Percentiles rank a stretch among this genome's conserved stretches.
Evolutionary conservation across 2,113 vertebrate species (phyloP).

Genomic region (Lipophrys pholis): DNA sequence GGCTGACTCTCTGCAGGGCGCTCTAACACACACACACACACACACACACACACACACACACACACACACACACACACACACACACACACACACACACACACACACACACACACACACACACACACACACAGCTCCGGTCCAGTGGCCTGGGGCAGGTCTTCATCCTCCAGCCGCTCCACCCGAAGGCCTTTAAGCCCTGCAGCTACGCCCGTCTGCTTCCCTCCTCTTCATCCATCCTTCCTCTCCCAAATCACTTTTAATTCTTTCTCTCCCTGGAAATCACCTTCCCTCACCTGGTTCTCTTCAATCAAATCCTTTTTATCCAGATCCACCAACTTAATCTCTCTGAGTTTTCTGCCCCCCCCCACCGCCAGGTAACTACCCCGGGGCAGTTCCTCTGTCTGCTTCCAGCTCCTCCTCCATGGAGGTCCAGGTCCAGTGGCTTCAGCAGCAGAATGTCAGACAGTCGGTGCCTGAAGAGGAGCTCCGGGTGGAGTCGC

Average conservation of each 20-base stretch:
- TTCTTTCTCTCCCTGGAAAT: conserved; percentile 21
- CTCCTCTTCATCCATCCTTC: conserved; percentile 11
- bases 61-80: conserved; percentile 25
- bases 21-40: conserved; percentile 16
- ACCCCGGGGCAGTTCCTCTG: conserved; percentile 20
- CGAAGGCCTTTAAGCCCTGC: conserved; percentile 51
- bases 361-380: no score
- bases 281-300: conserved; percentile 10
- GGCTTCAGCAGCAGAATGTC: conserved; percentile 66
- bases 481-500: no score
- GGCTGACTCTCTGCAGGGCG: conserved; percentile 22
- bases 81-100: not conserved
- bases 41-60: no score
- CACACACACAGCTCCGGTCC: conserved; percentile 34
- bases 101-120: no score
- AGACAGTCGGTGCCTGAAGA: no score
- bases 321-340: conserved; percentile 4
- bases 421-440: conserved; percentile 60
- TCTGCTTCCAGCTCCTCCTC: conserved; percentile 23
- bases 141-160: conserved; percentile 61
- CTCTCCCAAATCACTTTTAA: conserved; percentile 23
- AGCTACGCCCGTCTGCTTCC: conserved; percentile 42
- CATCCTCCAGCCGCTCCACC: conserved; percentile 33
- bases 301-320: conserved; percentile 19
- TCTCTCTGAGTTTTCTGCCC: no score